Percentiles rank a stretch among this genome's conserved stretches.
Evolutionary conservation across 2,888 invertebrate species (phyloP).

Genomic region (Hyalella azteca): DNA sequence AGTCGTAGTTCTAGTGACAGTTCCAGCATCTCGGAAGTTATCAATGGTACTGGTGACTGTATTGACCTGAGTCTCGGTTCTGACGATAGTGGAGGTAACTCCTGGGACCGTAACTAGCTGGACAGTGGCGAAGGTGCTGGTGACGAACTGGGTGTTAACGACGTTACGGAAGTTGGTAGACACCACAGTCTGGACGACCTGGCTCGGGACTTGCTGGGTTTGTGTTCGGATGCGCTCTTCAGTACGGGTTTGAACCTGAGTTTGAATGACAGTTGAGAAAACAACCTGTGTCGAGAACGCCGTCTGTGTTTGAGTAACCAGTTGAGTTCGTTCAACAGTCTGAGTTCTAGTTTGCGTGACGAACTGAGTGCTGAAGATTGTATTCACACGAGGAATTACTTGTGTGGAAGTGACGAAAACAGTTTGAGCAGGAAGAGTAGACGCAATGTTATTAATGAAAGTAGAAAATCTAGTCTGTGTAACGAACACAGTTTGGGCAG

Average conservation of each 20-base stretch:
- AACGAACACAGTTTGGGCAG: conserved; percentile 44
- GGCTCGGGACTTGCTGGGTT: conserved; percentile 44
- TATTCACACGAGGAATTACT: conserved; percentile 46
- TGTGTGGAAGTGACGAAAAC: conserved; percentile 48
- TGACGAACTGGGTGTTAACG: conserved; percentile 44
- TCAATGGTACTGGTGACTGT: conserved; percentile 42
- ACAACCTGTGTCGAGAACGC: conserved; percentile 45
- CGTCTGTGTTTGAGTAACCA: conserved; percentile 45
- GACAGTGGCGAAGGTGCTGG: conserved; percentile 38
- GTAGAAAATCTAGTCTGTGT: conserved; percentile 49
- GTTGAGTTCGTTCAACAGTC: conserved; percentile 49
- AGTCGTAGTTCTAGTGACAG: conserved; percentile 49
- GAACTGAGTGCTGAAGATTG: conserved; percentile 45
- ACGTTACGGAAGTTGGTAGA: conserved; percentile 48
- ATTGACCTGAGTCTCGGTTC: conserved; percentile 39
- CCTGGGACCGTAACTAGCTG: conserved; percentile 44
- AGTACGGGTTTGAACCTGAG: conserved; percentile 42
- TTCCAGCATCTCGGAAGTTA: conserved; percentile 40
- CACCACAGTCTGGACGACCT: conserved; percentile 46
- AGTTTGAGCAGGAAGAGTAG: conserved; percentile 48
- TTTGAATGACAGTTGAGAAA: conserved; percentile 44
- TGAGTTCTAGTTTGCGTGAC: conserved; percentile 51
- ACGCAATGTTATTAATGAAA: conserved; percentile 42
- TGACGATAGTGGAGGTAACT: conserved; percentile 34
- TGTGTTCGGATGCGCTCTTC: conserved; percentile 42